Base-by-base conservation (phyloP, 2,888 invertebrate species). In the Bembecia ichneumoniformis region DNA sequence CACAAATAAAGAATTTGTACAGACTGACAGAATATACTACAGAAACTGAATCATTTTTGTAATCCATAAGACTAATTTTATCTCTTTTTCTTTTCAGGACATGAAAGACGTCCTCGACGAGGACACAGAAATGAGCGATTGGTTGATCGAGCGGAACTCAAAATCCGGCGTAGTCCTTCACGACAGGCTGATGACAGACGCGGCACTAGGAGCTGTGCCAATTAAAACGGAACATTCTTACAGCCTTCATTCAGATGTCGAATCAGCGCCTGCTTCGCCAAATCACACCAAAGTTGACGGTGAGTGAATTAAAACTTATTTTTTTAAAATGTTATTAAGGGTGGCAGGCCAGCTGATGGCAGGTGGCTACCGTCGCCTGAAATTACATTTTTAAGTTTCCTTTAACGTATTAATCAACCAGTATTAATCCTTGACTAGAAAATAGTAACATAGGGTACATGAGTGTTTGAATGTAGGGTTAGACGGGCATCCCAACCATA, bases 171-270 rank as follows among this genome's bases (percentile, higher is more conserved):
- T 96, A 55, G 93, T 97, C 49, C 88, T 96, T 28, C 94, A 96
- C 78, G 97, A 97, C 83, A 90, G 95, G 68, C 89, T 97, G 63
- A 95, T 96, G 92, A 94, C 95, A 10, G 96, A 95, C 66, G 96
- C 96, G 3, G 92, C 94, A 16, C 89, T 96, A 48, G 94, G 94
- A 57, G 92, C 93, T 48, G 78, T 71, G 0, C 96, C 96, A 58
- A 96, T 97, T 74, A 96, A 96, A 86, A 92, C 94, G 55, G 96
- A 97, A 82, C 97, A 97, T 88, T 96, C 96, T 58, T 97, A 97
- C 89, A 96, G 96, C 74, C 82, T 93, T 49, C 90, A 91, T 60
- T 92, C 92, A 58, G 92, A 93, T 72, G 91, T 90, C 44, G 92
- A 92, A 62, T 92, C 92, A 44, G 77, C 90, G 63, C 92, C 93